phyloP scores from a whole-genome alignment of 2,888 invertebrate species.

The Smittia aterrima region DNA sequence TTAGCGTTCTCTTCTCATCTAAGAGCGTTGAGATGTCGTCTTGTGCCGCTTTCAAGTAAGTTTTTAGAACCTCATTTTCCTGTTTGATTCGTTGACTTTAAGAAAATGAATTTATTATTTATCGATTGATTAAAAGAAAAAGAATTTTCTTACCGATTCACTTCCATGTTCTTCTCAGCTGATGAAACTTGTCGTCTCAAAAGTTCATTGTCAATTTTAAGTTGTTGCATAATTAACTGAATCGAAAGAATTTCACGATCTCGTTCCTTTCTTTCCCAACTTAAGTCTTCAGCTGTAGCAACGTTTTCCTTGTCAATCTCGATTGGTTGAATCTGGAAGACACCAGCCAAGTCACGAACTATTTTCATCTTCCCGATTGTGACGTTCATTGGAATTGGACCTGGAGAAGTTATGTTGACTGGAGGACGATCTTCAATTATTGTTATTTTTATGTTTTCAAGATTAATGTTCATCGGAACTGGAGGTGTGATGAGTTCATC shows the following conservation, averaged over 20 bases:
- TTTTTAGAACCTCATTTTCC: conserved; percentile 62
- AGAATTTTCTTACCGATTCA: conserved; percentile 54
- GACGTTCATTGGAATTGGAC: conserved; percentile 75
- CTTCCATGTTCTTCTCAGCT: conserved; percentile 61
- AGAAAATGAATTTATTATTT: background rate
- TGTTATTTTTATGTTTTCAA: conserved; percentile 70
- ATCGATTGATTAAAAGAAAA: background rate
- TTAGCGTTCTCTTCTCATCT: conserved; percentile 70
- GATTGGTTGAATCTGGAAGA: conserved; percentile 68
- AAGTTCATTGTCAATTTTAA: conserved; percentile 64
- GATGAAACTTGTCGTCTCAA: conserved; percentile 61
- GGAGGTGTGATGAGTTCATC: conserved; percentile 81
- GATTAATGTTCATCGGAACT: conserved; percentile 73
- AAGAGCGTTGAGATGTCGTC: conserved; percentile 69
- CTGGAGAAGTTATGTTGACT: conserved; percentile 76
- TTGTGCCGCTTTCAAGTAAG: conserved; percentile 66
- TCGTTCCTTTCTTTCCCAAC: conserved; percentile 44
- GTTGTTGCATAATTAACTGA: conserved; percentile 57
- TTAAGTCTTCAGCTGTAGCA: conserved; percentile 29
- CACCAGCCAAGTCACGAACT: conserved; percentile 69
- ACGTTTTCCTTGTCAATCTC: conserved; percentile 46
- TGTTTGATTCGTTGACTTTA: conserved; percentile 55
- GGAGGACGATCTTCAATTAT: conserved; percentile 81
- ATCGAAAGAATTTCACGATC: conserved; percentile 56
- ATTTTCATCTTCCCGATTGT: conserved; percentile 69